A percentile compares a stretch with the other conserved stretches of the same genome.
phyloP scores from a whole-genome alignment of 2,888 invertebrate species.

The Muscina levida region DNA sequence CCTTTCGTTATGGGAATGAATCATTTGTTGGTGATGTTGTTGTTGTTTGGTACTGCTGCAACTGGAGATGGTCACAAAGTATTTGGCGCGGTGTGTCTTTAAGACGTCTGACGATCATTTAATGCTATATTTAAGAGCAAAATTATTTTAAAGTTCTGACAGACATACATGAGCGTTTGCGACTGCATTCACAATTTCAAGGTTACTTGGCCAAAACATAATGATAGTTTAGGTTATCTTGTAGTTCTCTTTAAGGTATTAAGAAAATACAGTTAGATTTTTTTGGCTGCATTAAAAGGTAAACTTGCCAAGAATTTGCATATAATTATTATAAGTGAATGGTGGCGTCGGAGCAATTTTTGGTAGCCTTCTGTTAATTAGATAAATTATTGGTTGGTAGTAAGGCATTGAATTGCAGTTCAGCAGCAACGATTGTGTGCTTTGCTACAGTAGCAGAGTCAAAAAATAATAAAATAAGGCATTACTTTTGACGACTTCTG shows the following conservation, averaged over 20 bases:
- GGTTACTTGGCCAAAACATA: conserved; percentile 59
- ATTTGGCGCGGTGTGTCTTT: background rate
- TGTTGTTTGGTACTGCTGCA: too few relatives aligned
- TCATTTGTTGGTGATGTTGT: conserved; percentile 13
- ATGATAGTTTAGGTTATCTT: too few relatives aligned
- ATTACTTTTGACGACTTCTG: too few relatives aligned
- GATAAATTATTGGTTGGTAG: conserved; percentile 55
- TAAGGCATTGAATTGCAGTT: too few relatives aligned
- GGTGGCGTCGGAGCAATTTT: conserved; percentile 8
- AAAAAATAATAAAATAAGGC: too few relatives aligned
- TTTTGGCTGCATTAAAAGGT: background rate
- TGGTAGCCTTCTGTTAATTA: conserved; percentile 57
- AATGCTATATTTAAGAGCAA: conserved; percentile 41
- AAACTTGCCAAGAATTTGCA: conserved; percentile 60
- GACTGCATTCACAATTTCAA: conserved; percentile 53
- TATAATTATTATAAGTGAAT: conserved; percentile 45
- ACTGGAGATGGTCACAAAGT: background rate
- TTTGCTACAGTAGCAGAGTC: too few relatives aligned
- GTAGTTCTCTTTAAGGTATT: too few relatives aligned
- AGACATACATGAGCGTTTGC: background rate
- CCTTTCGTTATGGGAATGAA: conserved; percentile 51
- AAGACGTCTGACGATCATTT: conserved; percentile 32
- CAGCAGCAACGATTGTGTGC: too few relatives aligned
- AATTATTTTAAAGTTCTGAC: conserved; percentile 33
- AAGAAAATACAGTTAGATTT: conserved; percentile 58